Base-by-base conservation (phyloP, 2,113 vertebrate genomes). In the Hyperopisus bebe region DNA sequence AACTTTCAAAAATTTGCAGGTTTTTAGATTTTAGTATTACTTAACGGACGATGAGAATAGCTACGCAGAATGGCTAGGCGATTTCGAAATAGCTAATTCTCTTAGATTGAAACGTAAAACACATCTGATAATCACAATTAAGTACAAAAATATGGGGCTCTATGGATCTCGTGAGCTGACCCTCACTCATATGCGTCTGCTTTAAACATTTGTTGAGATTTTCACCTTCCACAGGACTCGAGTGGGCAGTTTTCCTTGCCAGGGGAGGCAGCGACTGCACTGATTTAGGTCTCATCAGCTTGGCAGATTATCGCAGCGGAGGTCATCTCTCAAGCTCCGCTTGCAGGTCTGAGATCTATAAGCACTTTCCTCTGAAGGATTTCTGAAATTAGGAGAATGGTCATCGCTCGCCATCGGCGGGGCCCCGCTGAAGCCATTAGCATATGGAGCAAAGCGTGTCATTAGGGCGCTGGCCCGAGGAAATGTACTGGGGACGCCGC, bases 301-400 rank as follows among this genome's bases (percentile, higher is more conserved):
- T 3, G 15, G 51, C 17, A n/a, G 62, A 89, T 83, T 82, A 50
- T 48, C 47, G 27, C 21, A 53, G 77, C 31, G 47, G 88, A 31
- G 50, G 44, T 83, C 44, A 87, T 53, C 47, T 47, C 62, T 35
- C 48, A 17, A 86, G 13, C 35, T 87, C 39, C 9, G 48, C 62
- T 17, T 42, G 85, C 62, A 90, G 62, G 62, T 42, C 77, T 80
- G 19, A 84, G 62, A 80, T 77, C 88, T 86, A 70, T 90, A 42
- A 74, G 44, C 85, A 53, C 47, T 77, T 87, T 50, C 53, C 62
- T 90, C 66, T 77, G 85, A 90, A 87, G 66, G 46, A 90, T 53
- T 31, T 86, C n/a, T 35, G 84, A 77, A 90, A 87, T 90, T 90
- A 86, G 42, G 85, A 50, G 77, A 87, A 77, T 87, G 62, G 84